Evolutionary conservation across 1,140 invertebrate species (phyloP), one percentile per base, ranked within the genome.

Genomic region (Tetragonula clypearis): DNA sequence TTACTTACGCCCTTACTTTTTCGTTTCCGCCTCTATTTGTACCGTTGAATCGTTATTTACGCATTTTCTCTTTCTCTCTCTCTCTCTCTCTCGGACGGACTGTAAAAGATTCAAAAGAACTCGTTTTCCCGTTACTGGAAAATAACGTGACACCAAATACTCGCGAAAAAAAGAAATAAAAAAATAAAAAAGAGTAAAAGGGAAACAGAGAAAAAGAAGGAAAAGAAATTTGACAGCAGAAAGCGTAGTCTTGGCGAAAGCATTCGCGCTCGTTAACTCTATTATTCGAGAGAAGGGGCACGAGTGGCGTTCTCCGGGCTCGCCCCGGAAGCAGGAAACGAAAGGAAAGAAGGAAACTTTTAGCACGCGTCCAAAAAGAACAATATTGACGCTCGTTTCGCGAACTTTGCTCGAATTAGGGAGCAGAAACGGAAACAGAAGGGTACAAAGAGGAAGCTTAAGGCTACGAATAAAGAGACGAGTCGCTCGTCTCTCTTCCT

Each of bases 301-400:
- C 66, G 30, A 84, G 55, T 58, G 66, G 35, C 41, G 30, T 4
- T 23, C 26, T n/a, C 19, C 58, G 71, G 41, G n/a, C 49, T 17
- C 17, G 2, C n/a, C 53, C 35, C 1, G 53, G 35, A n/a, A 35
- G 4, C 68, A 19, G 0, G 21, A 30, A 56, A 41, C 26, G 56
- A 53, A 26, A 19, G n/a, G 19, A 21, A 8, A 56, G 41, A 19
- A 26, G 41, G 11, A 23, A 53, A 58, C 49, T 62, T 62, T 62
- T 26, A 72, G 55, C 80, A 49, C 81, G 79, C 62, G 75, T 73
- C 56, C 60, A 73, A 74, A 60, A 87, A 76, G 88, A 87, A 88
- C 85, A 90, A 90, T 90, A 90, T 90, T 90, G 87, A 87, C 83
- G 75, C 85, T 87, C 68, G 79, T 68, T 85, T 79, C 76, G 73